These are phyloP conservation scores for Eilema depressum DNA, from an alignment of 2,888 invertebrate species.

Conservation along the genomic window DNA sequence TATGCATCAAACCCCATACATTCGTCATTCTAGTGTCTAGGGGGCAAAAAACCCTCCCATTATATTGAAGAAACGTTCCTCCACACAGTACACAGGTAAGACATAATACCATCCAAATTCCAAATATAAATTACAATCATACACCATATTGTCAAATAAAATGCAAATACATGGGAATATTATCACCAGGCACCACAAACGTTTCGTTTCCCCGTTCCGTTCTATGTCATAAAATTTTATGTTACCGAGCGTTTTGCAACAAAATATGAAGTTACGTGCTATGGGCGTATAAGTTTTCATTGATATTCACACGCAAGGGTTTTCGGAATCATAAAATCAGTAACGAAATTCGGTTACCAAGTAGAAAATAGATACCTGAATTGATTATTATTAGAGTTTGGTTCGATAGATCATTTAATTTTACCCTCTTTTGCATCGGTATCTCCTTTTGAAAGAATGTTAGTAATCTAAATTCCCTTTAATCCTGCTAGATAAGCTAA, in stretches of 20 bases:
- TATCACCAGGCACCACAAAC: neutral
- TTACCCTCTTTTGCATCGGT: no score
- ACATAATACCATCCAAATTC: neutral
- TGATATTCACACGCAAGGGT: constrained; percentile 16
- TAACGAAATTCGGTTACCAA: neutral
- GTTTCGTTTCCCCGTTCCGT: constrained; percentile 3
- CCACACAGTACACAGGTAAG: neutral
- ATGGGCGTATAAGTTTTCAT: constrained; percentile 12
- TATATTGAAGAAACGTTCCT: no score
- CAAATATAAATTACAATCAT: neutral
- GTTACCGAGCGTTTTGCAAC: constrained; percentile 2
- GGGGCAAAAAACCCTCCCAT: no score
- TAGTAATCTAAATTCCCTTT: no score
- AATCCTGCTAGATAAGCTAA: no score
- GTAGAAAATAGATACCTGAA: neutral
- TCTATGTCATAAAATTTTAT: constrained; percentile 8
- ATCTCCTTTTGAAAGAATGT: no score
- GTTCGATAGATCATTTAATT: no score
- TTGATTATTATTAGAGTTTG: neutral
- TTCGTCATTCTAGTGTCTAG: no score
- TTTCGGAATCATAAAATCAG: constrained; percentile 13
- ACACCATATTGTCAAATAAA: constrained; percentile 5
- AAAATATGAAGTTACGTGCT: constrained; percentile 14
- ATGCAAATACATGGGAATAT: constrained; percentile 5
- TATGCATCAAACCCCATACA: no score